phyloP scores from a whole-genome alignment of 2,888 invertebrate genomes.

The Biston stratarius region DNA sequence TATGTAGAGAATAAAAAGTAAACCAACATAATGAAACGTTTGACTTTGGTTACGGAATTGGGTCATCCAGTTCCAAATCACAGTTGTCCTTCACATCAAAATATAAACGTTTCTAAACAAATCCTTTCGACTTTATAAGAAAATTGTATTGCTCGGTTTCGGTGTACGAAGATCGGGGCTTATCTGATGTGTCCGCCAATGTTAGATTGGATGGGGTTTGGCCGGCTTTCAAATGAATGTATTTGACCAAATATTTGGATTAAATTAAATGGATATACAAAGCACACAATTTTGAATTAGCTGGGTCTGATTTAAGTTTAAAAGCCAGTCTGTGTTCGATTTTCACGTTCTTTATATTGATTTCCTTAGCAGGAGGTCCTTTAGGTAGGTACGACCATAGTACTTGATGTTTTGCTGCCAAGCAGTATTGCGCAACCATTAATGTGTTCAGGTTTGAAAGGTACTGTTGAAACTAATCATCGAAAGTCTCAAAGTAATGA shows the following conservation, averaged over 20 bases:
- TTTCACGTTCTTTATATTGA: too few relatives aligned
- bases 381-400: too few relatives aligned
- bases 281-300: background rate
- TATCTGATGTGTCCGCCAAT: conserved; percentile 57
- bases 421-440: too few relatives aligned
- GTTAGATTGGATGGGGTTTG: conserved; percentile 54
- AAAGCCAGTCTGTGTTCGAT: too few relatives aligned
- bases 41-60: conserved; percentile 7
- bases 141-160: conserved; percentile 45
- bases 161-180: conserved; percentile 43
- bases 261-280: conserved; percentile 9
- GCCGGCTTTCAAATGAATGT: conserved; percentile 47
- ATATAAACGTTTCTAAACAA: conserved; percentile 37
- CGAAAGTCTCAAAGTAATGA: too few relatives aligned
- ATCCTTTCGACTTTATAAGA: conserved; percentile 38
- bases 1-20: background rate
- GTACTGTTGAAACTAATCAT: too few relatives aligned
- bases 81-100: conserved; percentile 29
- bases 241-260: conserved; percentile 14
- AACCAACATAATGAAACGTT: background rate
- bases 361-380: too few relatives aligned
- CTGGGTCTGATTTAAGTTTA: too few relatives aligned
- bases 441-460: too few relatives aligned
- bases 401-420: too few relatives aligned
- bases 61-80: conserved; percentile 20